Conservation (phyloP, 2,797 vertebrate genomes). For the Chloroceryle amazona region DNA sequence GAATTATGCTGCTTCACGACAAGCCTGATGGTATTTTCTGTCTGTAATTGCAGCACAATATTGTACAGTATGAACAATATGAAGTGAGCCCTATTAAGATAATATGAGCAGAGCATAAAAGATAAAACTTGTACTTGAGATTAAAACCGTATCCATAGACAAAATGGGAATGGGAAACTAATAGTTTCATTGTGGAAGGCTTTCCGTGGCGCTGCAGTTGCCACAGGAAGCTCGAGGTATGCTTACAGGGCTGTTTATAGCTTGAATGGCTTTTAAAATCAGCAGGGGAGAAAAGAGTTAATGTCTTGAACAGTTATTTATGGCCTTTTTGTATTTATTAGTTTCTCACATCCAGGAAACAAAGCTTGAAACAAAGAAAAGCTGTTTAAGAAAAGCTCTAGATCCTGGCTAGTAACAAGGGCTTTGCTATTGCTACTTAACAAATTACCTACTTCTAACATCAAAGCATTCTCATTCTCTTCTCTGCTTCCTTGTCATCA, state of each 20-base stretch:
- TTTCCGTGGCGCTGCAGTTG: not conserved
- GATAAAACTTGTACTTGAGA: not conserved
- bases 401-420: not conserved
- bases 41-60: not conserved
- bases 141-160: not conserved
- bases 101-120: not conserved
- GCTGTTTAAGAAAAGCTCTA: not conserved
- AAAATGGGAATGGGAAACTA: not conserved
- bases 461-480: not conserved
- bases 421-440: not conserved
- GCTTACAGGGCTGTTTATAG: slow-evolving; percentile 23
- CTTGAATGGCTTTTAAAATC: slow-evolving; percentile 38
- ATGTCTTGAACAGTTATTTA: slow-evolving; percentile 28
- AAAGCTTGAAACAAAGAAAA: slow-evolving; percentile 31
- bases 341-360: slow-evolving; percentile 18
- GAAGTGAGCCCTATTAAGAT: not conserved
- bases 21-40: not conserved
- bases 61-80: not conserved
- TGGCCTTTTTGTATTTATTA: slow-evolving; percentile 18
- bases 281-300: slow-evolving; percentile 49
- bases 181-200: not conserved
- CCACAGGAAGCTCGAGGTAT: not conserved
- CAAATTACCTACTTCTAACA: not conserved
- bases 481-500: not conserved
- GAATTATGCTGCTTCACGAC: not conserved